A percentile compares a stretch with the other conserved stretches of the same genome.
Evolutionary conservation across 2,797 vertebrate genomes (phyloP).

Genomic region (Buphagus erythrorhynchus): DNA sequence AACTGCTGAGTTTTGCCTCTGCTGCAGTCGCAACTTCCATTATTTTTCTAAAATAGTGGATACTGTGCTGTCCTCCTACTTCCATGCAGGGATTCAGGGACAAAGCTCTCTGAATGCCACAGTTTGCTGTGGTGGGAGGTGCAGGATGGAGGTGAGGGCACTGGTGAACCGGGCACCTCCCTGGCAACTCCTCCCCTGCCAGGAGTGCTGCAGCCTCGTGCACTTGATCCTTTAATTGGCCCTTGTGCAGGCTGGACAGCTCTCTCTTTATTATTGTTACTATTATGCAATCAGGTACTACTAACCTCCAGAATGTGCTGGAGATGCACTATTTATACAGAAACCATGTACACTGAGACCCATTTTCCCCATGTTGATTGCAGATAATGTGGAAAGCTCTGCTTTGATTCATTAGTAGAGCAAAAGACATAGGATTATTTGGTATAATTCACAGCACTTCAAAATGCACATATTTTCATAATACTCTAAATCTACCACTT

Average conservation of each 20-base stretch:
- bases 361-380: constrained; percentile 58
- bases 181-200: neutral
- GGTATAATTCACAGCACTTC: constrained; percentile 72
- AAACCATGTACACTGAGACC: neutral
- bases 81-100: neutral
- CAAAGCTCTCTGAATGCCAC: neutral
- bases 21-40: neutral
- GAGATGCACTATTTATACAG: constrained; percentile 20
- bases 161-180: accelerated
- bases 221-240: neutral
- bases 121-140: neutral
- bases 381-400: constrained; percentile 44
- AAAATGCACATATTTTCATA: constrained; percentile 71
- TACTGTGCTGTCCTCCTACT: neutral
- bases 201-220: neutral
- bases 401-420: constrained; percentile 72
- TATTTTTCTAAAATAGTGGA: neutral
- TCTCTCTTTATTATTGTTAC: constrained; percentile 23
- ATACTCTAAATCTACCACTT: constrained; percentile 61
- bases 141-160: neutral
- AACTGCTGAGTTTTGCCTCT: neutral
- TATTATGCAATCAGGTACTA: constrained; percentile 52
- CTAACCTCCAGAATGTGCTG: constrained; percentile 42
- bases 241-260: neutral
- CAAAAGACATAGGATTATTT: constrained; percentile 68